Base-by-base conservation (phyloP, 1,140 invertebrate genomes). In the Parasteatoda tepidariorum region DNA sequence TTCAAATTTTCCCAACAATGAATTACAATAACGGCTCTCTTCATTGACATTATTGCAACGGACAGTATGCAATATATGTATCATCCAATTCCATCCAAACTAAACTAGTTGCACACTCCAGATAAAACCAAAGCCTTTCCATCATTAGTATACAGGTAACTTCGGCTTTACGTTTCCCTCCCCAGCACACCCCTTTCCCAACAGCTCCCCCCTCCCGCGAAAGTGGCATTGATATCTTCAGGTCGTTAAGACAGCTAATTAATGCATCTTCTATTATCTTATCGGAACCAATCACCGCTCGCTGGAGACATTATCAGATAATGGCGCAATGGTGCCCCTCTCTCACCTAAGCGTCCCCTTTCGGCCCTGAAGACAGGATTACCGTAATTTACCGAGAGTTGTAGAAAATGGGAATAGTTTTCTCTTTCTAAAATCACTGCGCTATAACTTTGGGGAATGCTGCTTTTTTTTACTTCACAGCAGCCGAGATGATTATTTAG, bases 201-300 rank as follows among this genome's bases (percentile, higher is more conserved):
- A 48, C 38, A 2, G 38, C 38, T 48, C 38, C 9, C 9, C 38
- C 18, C 38, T 48, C 18, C 38, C 38, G 38, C 26, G 9, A 28
- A 38, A 31, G 30, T 28, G 55, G 61, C 57, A 15, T 28, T 24
- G 33, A 48, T 76, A 76, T 76, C 61, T 24, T 30, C 15, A 18
- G 59, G 59, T 76, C 59, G 74, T 76, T 76, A 76, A 76, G 74
- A 76, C 34, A n/a, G 34, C 74, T 76, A 76, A 76, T 76, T 76
- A 76, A 64, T 76, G 38, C 38, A 64, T 34, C 26, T 66, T 76
- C 59, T 66, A 76, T 76, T 76, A 76, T 76, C 74, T 76, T 64
- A 76, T 76, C 59, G 18, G 74, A 22, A 62, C 74, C 74, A 64
- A 76, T 76, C 74, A 64, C 38, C 38, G 74, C 24, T n/a, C 31